Percentiles rank a stretch among this genome's conserved stretches.
phyloP scores from a whole-genome alignment of 2,888 invertebrate genomes.

The Troides oblongomaculatus region DNA sequence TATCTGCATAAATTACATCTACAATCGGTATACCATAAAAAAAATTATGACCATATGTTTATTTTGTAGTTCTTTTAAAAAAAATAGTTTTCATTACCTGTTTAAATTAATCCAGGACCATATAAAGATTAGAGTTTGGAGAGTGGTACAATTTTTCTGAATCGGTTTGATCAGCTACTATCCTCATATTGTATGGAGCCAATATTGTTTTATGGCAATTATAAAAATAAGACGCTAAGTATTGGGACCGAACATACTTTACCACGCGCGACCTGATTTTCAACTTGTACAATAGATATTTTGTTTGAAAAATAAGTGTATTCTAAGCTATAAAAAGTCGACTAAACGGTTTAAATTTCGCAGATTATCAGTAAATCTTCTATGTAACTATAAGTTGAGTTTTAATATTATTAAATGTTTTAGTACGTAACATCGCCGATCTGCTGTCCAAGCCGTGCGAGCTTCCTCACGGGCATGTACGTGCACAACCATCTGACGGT shows the following conservation, averaged over 20 bases:
- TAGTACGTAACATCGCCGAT: conserved; percentile 92
- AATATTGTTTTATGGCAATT: neutral
- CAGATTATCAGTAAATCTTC: too few relatives aligned
- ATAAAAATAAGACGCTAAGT: neutral
- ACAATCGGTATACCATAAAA: too few relatives aligned
- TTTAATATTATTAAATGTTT: neutral
- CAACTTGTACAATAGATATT: neutral
- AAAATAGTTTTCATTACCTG: too few relatives aligned
- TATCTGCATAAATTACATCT: too few relatives aligned
- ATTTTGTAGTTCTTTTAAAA: too few relatives aligned
- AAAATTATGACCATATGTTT: too few relatives aligned
- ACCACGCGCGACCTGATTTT: neutral
- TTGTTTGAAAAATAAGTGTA: too few relatives aligned
- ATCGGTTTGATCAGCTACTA: neutral
- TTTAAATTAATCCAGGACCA: too few relatives aligned
- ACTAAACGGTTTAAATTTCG: too few relatives aligned
- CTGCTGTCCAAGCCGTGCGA: conserved; percentile 95
- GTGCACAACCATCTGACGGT: conserved; percentile 88
- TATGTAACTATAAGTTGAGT: too few relatives aligned
- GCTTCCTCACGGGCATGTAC: conserved; percentile 90
- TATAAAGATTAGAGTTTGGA: neutral
- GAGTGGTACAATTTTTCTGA: neutral
- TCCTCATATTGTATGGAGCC: neutral
- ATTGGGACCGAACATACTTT: neutral
- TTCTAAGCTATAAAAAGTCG: too few relatives aligned